phyloP scores from a whole-genome alignment of 2,797 vertebrate genomes.

The Myripristis murdjan region DNA sequence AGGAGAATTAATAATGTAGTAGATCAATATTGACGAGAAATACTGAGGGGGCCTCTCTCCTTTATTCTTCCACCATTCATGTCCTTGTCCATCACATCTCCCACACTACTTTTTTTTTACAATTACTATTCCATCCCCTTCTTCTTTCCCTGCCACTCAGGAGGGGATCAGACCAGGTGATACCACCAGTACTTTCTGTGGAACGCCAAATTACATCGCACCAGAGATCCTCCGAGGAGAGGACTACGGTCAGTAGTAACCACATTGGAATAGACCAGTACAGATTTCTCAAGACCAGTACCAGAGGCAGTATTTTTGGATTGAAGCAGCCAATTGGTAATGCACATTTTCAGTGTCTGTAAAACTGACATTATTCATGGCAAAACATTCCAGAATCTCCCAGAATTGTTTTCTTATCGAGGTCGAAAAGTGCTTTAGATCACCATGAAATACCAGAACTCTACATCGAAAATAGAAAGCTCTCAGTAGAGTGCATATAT shows the following conservation, averaged over 20 bases:
- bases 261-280: neutral
- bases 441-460: too few relatives aligned
- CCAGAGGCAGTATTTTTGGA: neutral
- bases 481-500: too few relatives aligned
- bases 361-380: too few relatives aligned
- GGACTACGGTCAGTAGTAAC: conserved; percentile 91
- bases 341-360: neutral
- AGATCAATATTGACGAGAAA: conserved; percentile 24
- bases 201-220: conserved; percentile 98
- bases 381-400: too few relatives aligned
- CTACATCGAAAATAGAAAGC: too few relatives aligned
- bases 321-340: neutral
- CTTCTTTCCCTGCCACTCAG: conserved; percentile 72
- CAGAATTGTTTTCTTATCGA: too few relatives aligned
- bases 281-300: neutral
- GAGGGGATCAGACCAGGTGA: conserved; percentile 98
- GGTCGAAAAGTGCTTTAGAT: too few relatives aligned
- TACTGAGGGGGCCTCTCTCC: neutral
- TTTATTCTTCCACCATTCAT: neutral
- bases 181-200: conserved; percentile 99
- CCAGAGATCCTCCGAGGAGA: conserved; percentile 98
- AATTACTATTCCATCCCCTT: neutral
- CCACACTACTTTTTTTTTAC: neutral
- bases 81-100: neutral
- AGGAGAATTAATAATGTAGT: conserved; percentile 43